Base-by-base conservation (phyloP, 2,888 invertebrate genomes). In the Gandaritis pyraliata region DNA sequence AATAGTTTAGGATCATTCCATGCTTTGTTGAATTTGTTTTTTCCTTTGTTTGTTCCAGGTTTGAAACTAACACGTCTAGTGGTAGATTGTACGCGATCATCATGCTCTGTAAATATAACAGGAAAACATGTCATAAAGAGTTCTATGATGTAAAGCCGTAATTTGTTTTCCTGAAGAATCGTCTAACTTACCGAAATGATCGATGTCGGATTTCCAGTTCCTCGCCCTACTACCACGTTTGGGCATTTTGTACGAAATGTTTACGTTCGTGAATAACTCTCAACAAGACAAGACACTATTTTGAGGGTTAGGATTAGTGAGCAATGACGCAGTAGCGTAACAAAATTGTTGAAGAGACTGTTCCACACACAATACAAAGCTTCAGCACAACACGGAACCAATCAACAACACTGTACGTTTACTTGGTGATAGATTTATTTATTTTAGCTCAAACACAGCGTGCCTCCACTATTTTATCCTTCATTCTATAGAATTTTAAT, bases 11-110 rank as follows among this genome's bases (percentile, higher is more conserved):
- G 84, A 64, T 89, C 81, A 58, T 87, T 87, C 80, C 90, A 93
- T 61, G 81, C 80, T 30, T 83, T 74, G 58, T 73, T 84, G 66
- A 88, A 88, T 71, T 92, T 90, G 63, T 88, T 88, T 69, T 88
- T 88, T 12, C 88, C 86, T 72, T 91, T 90, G 58, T 86, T 85
- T 3, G 86, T 85, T 11, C 87, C 89, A 49, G 92, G 83, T 73
- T 94, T 94, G 73, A 94, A 94, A 72, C 92, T 93, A 61, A 94
- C 94, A 63, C 93, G 85, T 51, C 93, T 82, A 12, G 85, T 88
- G 59, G 82, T 90, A 41, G 73, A 83, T 33, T 83, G 81, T n/a
- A 68, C 52, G 15, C 93, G 87, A 65, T 93, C 92, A 78, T 93
- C 93, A 68, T 93, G 93, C 78, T 93, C 93, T 93, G 71, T 52